These are phyloP conservation scores for Listrodromus nycthemerus DNA, from an alignment of 2,888 invertebrate genomes.

Conservation along the genomic window DNA sequence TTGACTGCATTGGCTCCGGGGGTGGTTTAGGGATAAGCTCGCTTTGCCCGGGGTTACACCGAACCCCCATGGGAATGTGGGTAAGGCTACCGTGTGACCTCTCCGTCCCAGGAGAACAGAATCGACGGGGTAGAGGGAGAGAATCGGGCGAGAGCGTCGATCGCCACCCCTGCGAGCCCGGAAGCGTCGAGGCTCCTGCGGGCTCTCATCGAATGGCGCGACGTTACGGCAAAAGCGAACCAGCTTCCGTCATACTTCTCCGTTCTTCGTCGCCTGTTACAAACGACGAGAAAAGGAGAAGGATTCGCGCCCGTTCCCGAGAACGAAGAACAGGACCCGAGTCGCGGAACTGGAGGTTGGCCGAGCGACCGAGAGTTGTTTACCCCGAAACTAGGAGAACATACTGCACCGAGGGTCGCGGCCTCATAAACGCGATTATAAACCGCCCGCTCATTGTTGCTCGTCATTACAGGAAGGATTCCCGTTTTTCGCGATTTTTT, in stretches of 20 bases:
- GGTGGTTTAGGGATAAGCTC: constrained; percentile 62
- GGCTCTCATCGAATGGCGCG: constrained; percentile 2
- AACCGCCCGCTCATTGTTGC: not conserved
- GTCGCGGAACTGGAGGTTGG: constrained; percentile 13
- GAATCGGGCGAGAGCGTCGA: constrained; percentile 34
- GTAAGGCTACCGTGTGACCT: constrained; percentile 84
- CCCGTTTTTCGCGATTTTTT: not conserved
- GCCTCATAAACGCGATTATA: not conserved
- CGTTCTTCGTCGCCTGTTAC: constrained; percentile 62
- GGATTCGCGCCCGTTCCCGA: constrained; percentile 41
- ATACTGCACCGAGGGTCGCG: constrained; percentile 37
- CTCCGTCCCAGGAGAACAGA: constrained; percentile 83
- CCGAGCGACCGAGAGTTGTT: constrained; percentile 71
- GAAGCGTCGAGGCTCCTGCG: constrained; percentile 22
- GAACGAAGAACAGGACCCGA: not conserved
- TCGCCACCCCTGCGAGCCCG: constrained; percentile 26
- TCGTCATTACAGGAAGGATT: not conserved
- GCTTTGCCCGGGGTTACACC: constrained; percentile 68
- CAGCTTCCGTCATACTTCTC: constrained; percentile 24
- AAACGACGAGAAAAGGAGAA: constrained; percentile 56
- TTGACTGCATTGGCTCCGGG: constrained; percentile 13
- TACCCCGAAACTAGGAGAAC: constrained; percentile 74
- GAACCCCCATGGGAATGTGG: constrained; percentile 82
- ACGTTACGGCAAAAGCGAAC: constrained; percentile 1
- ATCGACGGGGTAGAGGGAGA: constrained; percentile 68